Conservation (phyloP, 2,797 vertebrate genomes). For the Enteromius afrohamiltoni region DNA sequence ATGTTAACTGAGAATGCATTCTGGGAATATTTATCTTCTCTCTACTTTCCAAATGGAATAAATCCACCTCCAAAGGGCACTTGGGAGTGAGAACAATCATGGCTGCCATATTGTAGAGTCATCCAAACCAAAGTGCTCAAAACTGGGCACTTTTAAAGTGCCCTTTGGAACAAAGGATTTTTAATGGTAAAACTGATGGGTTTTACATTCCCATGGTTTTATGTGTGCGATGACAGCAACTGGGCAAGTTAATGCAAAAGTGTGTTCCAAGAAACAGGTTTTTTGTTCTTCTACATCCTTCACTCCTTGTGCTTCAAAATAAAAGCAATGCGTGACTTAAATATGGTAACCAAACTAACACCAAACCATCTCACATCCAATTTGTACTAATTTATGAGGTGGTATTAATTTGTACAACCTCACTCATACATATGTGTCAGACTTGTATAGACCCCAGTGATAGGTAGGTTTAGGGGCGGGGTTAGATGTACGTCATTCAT, state of each 20-base stretch:
- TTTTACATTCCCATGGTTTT: background rate
- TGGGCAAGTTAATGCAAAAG: background rate
- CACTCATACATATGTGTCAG: too few species aligned
- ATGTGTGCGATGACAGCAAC: background rate
- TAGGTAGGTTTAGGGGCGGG: too few species aligned
- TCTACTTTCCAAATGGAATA: background rate
- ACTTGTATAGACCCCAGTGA: too few species aligned
- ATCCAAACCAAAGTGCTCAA: background rate
- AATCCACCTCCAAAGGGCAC: background rate
- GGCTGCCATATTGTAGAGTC: background rate
- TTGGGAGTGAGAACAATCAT: background rate
- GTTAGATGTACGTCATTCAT: too few species aligned
- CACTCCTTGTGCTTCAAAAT: background rate
- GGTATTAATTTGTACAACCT: too few species aligned
- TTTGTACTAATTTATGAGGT: too few species aligned
- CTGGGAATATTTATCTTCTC: background rate
- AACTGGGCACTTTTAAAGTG: too few species aligned
- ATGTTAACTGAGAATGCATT: background rate
- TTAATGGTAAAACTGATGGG: background rate
- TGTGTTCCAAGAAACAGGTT: background rate
- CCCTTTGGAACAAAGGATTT: conserved; percentile 4
- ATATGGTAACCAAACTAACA: background rate
- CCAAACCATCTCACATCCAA: too few species aligned
- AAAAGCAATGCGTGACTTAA: background rate
- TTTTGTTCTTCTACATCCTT: background rate